These are phyloP conservation scores for Protophormia terraenovae DNA, from an alignment of 2,888 invertebrate species.

Conservation along the genomic window DNA sequence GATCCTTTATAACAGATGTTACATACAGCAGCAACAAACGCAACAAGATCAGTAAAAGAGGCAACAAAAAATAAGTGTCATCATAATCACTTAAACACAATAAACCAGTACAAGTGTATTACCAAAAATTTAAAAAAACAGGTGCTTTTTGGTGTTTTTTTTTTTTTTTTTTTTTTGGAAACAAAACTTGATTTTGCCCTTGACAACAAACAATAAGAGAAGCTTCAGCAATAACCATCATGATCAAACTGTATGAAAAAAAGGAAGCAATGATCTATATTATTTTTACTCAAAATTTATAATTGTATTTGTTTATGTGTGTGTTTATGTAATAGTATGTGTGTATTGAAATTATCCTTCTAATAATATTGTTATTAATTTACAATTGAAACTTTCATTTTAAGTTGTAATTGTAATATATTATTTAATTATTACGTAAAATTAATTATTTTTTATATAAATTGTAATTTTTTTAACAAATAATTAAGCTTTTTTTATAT, in stretches of 20 bases:
- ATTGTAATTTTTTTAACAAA: background rate
- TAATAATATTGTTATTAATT: background rate
- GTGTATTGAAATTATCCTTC: background rate
- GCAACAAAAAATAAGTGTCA: conserved; percentile 1
- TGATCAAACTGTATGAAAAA: background rate
- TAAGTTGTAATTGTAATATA: background rate
- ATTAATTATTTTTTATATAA: background rate
- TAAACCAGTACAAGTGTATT: conserved; percentile 27
- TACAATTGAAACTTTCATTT: background rate
- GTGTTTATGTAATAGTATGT: background rate
- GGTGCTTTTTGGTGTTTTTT: too few relatives aligned
- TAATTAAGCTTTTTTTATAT: background rate
- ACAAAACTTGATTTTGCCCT: conserved; percentile 59
- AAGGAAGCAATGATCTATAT: background rate
- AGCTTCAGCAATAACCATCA: conserved; percentile 3
- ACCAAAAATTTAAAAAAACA: conserved; percentile 35
- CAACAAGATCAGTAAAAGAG: background rate
- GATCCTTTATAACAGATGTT: conserved; percentile 55
- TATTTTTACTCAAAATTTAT: background rate
- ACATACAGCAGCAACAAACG: background rate
- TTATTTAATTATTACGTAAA: background rate
- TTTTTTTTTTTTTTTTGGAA: conserved; percentile 1
- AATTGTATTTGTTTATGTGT: background rate
- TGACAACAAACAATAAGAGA: conserved; percentile 35
- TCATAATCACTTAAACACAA: background rate